These are phyloP conservation scores for Rousettus madagascariensis DNA, from an alignment of 2,797 vertebrate genomes.

Conservation along the genomic window DNA sequence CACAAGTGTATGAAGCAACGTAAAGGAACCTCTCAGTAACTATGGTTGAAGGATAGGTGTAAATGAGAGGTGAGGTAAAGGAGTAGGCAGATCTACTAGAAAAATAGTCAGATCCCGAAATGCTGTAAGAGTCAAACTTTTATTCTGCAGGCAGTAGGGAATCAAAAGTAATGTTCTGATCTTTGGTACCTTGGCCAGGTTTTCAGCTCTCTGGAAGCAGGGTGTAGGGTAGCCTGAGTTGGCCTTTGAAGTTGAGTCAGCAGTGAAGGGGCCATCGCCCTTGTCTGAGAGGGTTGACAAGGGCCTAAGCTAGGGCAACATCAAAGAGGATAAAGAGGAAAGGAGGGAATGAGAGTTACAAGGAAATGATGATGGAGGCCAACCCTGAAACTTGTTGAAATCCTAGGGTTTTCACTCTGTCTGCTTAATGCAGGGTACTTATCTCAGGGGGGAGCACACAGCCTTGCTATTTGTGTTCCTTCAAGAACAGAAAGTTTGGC, in stretches of 20 bases:
- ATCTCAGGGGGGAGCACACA: background rate
- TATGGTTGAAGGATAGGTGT: background rate
- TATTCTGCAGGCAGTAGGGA: background rate
- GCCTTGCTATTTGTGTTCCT: background rate
- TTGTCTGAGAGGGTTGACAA: background rate
- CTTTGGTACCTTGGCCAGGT: background rate
- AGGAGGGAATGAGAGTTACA: background rate
- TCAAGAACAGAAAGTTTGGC: slow-evolving; percentile 6
- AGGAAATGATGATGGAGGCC: background rate
- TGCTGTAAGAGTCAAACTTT: too few species aligned
- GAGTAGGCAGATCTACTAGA: background rate
- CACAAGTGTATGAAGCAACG: background rate
- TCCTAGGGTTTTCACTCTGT: background rate
- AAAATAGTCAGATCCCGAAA: background rate
- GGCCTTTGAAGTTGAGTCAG: background rate
- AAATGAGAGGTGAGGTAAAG: background rate
- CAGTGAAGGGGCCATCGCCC: background rate
- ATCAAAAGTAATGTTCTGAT: background rate
- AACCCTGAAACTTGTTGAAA: background rate
- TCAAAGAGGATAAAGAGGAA: background rate
- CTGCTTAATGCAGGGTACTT: background rate
- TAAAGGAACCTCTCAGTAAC: background rate
- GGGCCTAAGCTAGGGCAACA: background rate
- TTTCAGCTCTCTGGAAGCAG: background rate
- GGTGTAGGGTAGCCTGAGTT: background rate